Conservation (phyloP, 2,888 invertebrate species). For the Clunio marinus region DNA sequence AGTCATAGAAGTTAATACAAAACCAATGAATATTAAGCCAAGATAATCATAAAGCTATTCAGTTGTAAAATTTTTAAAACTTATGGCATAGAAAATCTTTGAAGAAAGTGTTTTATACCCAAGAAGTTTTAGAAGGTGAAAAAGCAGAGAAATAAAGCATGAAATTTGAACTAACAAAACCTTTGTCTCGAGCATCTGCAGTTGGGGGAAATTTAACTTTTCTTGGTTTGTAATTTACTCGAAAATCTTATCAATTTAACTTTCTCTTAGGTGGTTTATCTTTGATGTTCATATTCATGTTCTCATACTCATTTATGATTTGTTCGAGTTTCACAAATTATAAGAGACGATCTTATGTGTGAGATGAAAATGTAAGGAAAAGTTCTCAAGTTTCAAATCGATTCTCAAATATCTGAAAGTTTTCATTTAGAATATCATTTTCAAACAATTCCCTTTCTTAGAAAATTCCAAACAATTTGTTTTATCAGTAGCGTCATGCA, state of each 20-base stretch:
- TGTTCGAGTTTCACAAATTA: too few relatives aligned
- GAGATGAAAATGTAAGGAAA: too few relatives aligned
- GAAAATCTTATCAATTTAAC: neutral
- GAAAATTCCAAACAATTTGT: too few relatives aligned
- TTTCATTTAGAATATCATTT: too few relatives aligned
- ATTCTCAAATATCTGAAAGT: too few relatives aligned
- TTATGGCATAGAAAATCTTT: neutral
- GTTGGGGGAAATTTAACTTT: neutral
- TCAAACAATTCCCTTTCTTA: too few relatives aligned
- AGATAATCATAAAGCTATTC: slow-evolving; percentile 11
- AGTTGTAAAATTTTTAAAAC: slow-evolving; percentile 1
- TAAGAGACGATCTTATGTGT: too few relatives aligned
- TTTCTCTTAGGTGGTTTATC: neutral
- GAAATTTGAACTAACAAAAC: too few relatives aligned
- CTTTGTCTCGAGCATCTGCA: slow-evolving; percentile 10
- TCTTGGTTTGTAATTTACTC: neutral
- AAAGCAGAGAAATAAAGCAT: too few relatives aligned
- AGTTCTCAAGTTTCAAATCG: too few relatives aligned
- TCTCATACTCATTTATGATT: neutral
- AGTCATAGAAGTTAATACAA: neutral
- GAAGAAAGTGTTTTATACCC: neutral
- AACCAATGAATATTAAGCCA: neutral
- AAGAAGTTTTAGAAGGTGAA: neutral
- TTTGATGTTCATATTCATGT: neutral
- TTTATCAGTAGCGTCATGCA: too few relatives aligned